These are phyloP conservation scores for Phymorhynchus buccinoides DNA, from an alignment of 1,140 invertebrate genomes.

Conservation along the genomic window DNA sequence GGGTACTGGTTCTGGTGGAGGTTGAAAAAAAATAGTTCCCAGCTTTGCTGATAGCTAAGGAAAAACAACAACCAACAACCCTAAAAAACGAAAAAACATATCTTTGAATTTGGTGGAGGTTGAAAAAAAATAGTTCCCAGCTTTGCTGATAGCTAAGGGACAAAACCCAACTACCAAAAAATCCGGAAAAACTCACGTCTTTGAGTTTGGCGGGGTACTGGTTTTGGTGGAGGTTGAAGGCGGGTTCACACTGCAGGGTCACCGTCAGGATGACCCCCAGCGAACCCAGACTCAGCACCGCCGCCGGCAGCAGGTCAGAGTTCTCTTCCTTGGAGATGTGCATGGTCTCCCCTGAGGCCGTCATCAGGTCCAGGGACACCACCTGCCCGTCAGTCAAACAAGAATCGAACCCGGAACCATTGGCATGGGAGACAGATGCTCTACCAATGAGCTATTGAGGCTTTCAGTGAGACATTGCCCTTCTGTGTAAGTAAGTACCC, in stretches of 20 bases:
- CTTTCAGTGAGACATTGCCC: no score
- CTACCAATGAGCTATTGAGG: no score
- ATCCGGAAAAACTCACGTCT: conserved; percentile 56
- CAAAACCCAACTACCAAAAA: neutral
- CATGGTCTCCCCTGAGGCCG: conserved; percentile 63
- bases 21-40: no score
- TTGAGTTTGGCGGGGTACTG: conserved; percentile 62
- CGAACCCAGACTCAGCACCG: conserved; percentile 66
- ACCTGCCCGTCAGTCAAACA: conserved; percentile 60
- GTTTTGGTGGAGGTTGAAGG: conserved; percentile 64
- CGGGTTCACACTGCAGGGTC: conserved; percentile 69
- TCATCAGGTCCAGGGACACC: conserved; percentile 66
- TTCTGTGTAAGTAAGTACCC: no score
- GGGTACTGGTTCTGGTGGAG: no score
- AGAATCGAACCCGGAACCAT: no score
- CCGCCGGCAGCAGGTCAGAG: conserved; percentile 63
- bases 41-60: no score
- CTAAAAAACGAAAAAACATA: no score
- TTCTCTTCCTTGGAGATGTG: conserved; percentile 60
- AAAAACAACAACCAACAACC: no score
- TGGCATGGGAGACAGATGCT: no score
- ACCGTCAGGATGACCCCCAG: conserved; percentile 71
- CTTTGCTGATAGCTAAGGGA: no score
- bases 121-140: neutral
- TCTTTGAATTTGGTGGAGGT: neutral